phyloP scores from a whole-genome alignment of 2,797 vertebrate genomes.

The Rousettus madagascariensis region DNA sequence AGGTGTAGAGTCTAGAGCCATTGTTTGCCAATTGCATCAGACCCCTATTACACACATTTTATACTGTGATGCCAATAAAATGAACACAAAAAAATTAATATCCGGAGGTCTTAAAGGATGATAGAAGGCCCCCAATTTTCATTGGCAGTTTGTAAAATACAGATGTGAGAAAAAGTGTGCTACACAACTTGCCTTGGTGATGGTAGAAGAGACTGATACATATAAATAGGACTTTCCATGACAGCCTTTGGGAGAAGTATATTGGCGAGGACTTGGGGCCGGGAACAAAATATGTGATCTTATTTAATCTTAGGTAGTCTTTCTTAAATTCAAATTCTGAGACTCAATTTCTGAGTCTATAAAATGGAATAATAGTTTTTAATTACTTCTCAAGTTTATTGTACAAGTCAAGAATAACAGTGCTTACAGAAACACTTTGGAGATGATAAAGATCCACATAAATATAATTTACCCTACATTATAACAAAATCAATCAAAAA shows the following conservation, averaged over 20 bases:
- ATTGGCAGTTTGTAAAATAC: background rate
- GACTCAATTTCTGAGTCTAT: background rate
- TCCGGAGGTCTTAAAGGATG: background rate
- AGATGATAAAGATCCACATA: background rate
- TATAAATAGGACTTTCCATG: background rate
- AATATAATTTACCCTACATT: background rate
- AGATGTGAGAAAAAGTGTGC: background rate
- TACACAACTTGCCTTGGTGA: background rate
- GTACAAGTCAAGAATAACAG: background rate
- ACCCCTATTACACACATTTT: background rate
- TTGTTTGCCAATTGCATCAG: background rate
- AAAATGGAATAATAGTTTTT: constrained; percentile 18
- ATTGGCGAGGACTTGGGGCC: background rate
- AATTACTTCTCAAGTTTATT: background rate
- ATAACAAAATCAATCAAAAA: background rate
- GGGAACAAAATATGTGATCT: background rate
- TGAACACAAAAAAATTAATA: background rate
- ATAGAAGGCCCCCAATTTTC: background rate
- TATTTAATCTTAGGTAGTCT: background rate
- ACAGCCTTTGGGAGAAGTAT: background rate
- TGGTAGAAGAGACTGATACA: background rate
- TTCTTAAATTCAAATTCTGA: background rate
- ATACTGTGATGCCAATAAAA: background rate
- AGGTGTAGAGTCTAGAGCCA: background rate
- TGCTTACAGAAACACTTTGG: background rate